Base-by-base conservation (phyloP, 2,888 invertebrate species). In the Stenolophus ochropezus region DNA sequence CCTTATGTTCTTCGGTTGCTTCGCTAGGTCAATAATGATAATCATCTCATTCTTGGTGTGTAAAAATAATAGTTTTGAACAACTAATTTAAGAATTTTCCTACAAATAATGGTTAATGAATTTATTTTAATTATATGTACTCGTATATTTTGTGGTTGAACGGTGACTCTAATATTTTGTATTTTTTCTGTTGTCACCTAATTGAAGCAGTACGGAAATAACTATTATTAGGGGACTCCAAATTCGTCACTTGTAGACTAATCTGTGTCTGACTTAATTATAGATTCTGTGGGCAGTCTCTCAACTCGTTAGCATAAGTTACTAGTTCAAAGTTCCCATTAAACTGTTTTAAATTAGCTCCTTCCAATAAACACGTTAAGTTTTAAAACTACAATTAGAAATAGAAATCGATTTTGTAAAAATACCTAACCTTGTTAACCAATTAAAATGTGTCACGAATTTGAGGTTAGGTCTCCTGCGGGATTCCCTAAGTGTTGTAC, bases 311-410 rank as follows among this genome's bases (percentile, higher is more conserved):
- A 21, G n/a, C 73, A 73, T 49, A 73, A 73, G 47, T 49, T 49
- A 73, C 73, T 73, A 73, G 73, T 73, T 73, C 73, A 73, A 73
- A 73, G 73, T 23, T 73, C 73, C 73, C 73, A 73, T 73, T 73
- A 73, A 49, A 73, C 20, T 27, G 65, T 69, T 69, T 69, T 33
- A 69, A n/a, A 16, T 69, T 69, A 18, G 65, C 14, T 27, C 14
- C 33, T 58, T 58, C 58, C n/a, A 65, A 65, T 65, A 65, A 65
- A 65, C 20, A n/a, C 18, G 18, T 20, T 6, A 3, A 4, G n/a
- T 2, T 42, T 16, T 53, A 53, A 53, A 53, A 53, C 16, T 18
- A 14, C 14, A 14, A 49, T 14, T 53, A 6, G 16, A 14, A 6
- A 53, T 1, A 49, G 14, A 53, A 53, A 53, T 4, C 1, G 1